Percentiles rank a stretch among this genome's conserved stretches.
Conservation (phyloP, 2,797 vertebrate species). For the Coranthus polyacanthus region DNA sequence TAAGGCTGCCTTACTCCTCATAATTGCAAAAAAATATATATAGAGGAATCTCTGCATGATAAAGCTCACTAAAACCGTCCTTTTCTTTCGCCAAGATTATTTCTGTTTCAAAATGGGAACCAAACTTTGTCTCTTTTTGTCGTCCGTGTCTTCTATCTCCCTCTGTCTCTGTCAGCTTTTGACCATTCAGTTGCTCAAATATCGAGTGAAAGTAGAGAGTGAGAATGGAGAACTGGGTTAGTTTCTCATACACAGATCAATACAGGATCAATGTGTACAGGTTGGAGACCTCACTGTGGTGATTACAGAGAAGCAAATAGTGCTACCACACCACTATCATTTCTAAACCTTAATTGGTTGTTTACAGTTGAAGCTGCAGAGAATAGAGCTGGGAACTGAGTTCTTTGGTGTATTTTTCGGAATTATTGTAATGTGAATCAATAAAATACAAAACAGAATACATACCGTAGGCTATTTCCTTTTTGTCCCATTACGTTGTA, state of each 20-base stretch:
- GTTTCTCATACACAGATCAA: slow-evolving; percentile 81
- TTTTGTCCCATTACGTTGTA: background rate
- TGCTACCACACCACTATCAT: slow-evolving; percentile 50
- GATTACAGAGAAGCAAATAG: slow-evolving; percentile 69
- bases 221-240: slow-evolving; percentile 64
- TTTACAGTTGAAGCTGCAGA: slow-evolving; percentile 51
- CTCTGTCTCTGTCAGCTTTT: slow-evolving; percentile 47
- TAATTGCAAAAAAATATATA: slow-evolving; percentile 29
- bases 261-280: slow-evolving; percentile 80
- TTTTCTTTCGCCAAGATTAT: slow-evolving; percentile 14
- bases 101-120: slow-evolving; percentile 6
- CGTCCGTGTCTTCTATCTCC: slow-evolving; percentile 21
- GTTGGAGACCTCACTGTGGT: slow-evolving; percentile 74
- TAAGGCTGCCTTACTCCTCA: slow-evolving; percentile 27
- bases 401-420: slow-evolving; percentile 17
- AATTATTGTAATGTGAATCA: slow-evolving; percentile 18
- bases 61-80: background rate
- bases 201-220: slow-evolving; percentile 65
- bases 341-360: slow-evolving; percentile 66
- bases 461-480: background rate
- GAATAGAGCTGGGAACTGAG: slow-evolving; percentile 19
- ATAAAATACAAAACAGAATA: slow-evolving; percentile 20
- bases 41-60: too few species aligned
- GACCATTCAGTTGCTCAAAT: slow-evolving; percentile 63
- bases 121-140: slow-evolving; percentile 3